Base-by-base conservation (phyloP, 2,113 vertebrate species). In the Rhinichthys klamathensis region DNA sequence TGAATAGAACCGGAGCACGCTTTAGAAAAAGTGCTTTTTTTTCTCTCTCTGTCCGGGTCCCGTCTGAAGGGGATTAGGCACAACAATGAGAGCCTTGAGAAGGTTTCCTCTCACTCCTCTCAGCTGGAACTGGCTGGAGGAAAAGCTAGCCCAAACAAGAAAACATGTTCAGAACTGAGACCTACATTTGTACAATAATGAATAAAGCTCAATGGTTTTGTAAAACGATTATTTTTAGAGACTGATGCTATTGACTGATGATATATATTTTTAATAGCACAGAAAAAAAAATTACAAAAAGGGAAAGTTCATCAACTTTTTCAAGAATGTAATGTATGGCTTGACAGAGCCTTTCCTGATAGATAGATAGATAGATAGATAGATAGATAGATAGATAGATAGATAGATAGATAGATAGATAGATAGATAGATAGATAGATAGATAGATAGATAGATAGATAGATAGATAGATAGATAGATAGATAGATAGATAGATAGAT, bases 61-160 rank as follows among this genome's bases (percentile, higher is more conserved):
- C 21, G 41, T 80, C 58, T 67, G 61, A 82, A 51, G 72, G 41
- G 73, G 65, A 84, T 86, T 78, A 82, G 25, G 21, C 32, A 9
- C 46, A 81, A 86, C 78, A 84, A 81, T 87, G 70, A 84, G 44
- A 27, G 70, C 76, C 82, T 88, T 87, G 6, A 77, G 75, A 18
- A 49, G 81, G 60, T 44, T 87, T 76, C 46, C 73, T 27, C 25
- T 51, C n/a, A 58, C 30, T 85, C 80, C 46, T 73, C 58, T 76
- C 51, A 63, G 60, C 38, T 80, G 86, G n/a, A 79, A n/a, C 8
- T 0, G 80, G 16, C 44, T 46, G 70, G 44, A 35, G 44, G 46
- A 21, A 77, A 73, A 44, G 27, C 70, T 78, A 65, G 38, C 80
- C 54, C 65, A 85, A 78, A 72, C 74, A 83, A 80, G 51, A 60